These are phyloP conservation scores for Oxytorus armatus DNA, from an alignment of 2,888 invertebrate species.

Conservation along the genomic window DNA sequence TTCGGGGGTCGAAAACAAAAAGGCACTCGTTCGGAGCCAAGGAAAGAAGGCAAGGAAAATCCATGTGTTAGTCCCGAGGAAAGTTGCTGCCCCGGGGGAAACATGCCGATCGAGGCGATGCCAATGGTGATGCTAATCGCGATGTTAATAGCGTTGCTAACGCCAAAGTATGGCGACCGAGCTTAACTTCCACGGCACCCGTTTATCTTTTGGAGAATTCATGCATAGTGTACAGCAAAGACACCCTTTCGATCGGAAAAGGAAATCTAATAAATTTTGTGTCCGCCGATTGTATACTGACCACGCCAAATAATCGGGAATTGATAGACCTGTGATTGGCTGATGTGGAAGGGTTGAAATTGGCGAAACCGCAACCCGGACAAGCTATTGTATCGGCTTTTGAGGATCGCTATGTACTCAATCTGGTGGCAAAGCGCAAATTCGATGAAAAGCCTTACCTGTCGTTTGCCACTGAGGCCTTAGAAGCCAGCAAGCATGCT, in stretches of 20 bases:
- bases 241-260: constrained; percentile 15
- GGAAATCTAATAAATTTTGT: constrained; percentile 25
- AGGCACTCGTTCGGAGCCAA: neutral
- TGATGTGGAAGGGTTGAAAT: constrained; percentile 29
- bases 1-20: too few relatives aligned
- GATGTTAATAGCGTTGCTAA: too few relatives aligned
- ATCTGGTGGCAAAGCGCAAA: neutral
- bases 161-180: too few relatives aligned
- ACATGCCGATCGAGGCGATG: too few relatives aligned
- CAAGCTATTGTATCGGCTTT: neutral
- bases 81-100: neutral
- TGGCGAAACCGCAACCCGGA: constrained; percentile 12
- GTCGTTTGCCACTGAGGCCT: neutral
- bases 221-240: constrained; percentile 28
- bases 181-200: neutral
- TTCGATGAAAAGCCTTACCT: neutral
- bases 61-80: constrained; percentile 24
- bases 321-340: constrained; percentile 4
- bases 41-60: neutral
- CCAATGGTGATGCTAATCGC: too few relatives aligned
- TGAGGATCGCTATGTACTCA: neutral
- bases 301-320: constrained; percentile 21
- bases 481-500: constrained; percentile 5
- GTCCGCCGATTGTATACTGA: constrained; percentile 28
- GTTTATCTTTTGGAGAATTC: constrained; percentile 12